Evolutionary conservation across 2,113 vertebrate genomes (phyloP).

Genomic region (Pseudorasbora parva): DNA sequence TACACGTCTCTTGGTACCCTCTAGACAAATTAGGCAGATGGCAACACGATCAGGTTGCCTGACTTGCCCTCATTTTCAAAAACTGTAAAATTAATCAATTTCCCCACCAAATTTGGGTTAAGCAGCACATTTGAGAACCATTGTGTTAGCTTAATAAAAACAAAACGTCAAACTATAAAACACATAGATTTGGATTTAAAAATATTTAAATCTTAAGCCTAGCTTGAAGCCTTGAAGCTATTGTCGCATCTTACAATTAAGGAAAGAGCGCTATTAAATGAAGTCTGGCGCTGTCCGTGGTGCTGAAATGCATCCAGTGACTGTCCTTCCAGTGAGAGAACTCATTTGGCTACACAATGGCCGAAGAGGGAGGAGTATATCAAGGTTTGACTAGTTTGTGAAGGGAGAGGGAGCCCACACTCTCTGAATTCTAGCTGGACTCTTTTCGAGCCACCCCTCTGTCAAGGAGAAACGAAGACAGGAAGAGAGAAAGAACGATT

Average conservation of each 20-base stretch:
- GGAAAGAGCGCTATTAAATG: not conserved
- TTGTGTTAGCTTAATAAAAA: not conserved
- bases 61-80: not conserved
- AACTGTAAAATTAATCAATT: not conserved
- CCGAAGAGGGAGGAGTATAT: constrained; percentile 1
- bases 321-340: not conserved
- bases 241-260: not conserved
- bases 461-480: constrained; percentile 44
- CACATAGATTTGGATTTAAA: not conserved
- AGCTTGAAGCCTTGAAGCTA: not conserved
- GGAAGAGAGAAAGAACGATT: constrained; percentile 47
- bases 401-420: constrained; percentile 18
- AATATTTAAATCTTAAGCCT: not conserved
- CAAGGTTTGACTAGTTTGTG: constrained; percentile 37
- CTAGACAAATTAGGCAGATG: constrained; percentile 9
- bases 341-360: constrained; percentile 1
- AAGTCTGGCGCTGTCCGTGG: constrained; percentile 38
- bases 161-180: not conserved
- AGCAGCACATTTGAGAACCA: not conserved
- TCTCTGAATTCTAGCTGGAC: constrained; percentile 46
- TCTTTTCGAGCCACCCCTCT: constrained; percentile 49
- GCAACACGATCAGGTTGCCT: not conserved
- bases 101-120: not conserved
- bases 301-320: constrained; percentile 46
- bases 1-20: not conserved